A percentile compares a stretch with the other conserved stretches of the same genome.
These are phyloP conservation scores for Rhinolophus ferrumequinum DNA, from an alignment of 2,113 vertebrate species.

Conservation along the genomic window DNA sequence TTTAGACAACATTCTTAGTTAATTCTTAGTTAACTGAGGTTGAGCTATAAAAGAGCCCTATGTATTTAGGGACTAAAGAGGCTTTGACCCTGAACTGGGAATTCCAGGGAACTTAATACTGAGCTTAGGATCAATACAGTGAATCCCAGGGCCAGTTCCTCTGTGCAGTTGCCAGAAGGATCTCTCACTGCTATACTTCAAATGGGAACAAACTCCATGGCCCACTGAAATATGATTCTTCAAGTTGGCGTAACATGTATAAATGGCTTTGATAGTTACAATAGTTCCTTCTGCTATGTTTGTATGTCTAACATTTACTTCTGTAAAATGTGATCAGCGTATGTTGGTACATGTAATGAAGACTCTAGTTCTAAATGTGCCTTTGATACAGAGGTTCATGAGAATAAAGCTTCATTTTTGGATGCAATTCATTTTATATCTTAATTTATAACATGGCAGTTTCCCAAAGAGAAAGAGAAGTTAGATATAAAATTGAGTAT, in stretches of 20 bases:
- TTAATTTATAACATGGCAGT: background rate
- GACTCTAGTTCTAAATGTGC: background rate
- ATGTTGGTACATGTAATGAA: background rate
- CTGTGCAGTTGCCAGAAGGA: background rate
- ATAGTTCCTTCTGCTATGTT: background rate
- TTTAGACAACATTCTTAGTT: background rate
- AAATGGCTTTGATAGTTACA: background rate
- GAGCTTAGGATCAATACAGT: background rate
- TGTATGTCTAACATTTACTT: background rate
- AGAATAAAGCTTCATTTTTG: conserved; percentile 34
- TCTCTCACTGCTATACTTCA: background rate
- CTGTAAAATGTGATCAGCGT: background rate
- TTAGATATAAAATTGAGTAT: background rate
- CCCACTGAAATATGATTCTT: background rate
- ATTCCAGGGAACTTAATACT: background rate
- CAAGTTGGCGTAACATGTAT: background rate
- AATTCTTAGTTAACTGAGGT: background rate
- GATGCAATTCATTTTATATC: conserved; percentile 19
- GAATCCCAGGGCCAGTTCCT: background rate
- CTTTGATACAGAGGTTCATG: background rate
- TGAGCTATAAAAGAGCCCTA: background rate
- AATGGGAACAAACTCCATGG: background rate
- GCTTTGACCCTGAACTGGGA: background rate
- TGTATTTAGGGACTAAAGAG: background rate
- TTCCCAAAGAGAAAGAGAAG: conserved; percentile 4